Evolutionary conservation across 2,797 vertebrate genomes (phyloP).

Genomic region (Hypotaenidia philippensis): DNA sequence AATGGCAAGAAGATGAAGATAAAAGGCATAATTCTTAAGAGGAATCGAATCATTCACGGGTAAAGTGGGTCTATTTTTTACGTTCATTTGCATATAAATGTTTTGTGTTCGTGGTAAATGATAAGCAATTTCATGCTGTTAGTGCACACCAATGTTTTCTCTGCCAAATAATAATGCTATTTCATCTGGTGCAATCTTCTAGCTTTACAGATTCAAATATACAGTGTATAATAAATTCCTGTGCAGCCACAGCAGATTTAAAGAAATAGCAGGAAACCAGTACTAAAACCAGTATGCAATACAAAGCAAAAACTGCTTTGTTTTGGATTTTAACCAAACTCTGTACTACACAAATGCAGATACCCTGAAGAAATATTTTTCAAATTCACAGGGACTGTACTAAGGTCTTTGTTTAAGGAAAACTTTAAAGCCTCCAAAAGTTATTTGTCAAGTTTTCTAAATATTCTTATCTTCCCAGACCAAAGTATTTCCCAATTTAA

Average conservation of each 20-base stretch:
- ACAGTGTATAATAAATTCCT: neutral
- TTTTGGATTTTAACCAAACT: neutral
- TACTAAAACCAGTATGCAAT: neutral
- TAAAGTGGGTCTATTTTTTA: slow-evolving; percentile 43
- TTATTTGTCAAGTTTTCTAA: neutral
- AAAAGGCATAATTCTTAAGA: slow-evolving; percentile 31
- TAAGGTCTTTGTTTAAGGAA: neutral
- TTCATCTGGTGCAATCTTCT: neutral
- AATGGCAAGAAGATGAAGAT: slow-evolving; percentile 27
- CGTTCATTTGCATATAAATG: slow-evolving; percentile 48
- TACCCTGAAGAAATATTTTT: neutral
- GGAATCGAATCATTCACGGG: neutral
- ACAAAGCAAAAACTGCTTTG: neutral
- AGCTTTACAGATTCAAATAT: neutral
- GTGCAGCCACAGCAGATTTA: neutral
- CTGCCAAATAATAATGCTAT: slow-evolving; percentile 23
- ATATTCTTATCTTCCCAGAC: neutral
- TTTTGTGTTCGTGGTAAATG: slow-evolving; percentile 29
- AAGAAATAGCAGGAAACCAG: neutral
- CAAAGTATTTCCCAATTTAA: neutral
- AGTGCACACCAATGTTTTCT: slow-evolving; percentile 33
- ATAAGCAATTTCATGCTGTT: slow-evolving; percentile 38
- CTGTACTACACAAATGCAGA: neutral
- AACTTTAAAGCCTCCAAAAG: neutral
- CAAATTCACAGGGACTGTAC: neutral